phyloP scores from a whole-genome alignment of 23 tunicate species.

The Ciona savignyi region DNA sequence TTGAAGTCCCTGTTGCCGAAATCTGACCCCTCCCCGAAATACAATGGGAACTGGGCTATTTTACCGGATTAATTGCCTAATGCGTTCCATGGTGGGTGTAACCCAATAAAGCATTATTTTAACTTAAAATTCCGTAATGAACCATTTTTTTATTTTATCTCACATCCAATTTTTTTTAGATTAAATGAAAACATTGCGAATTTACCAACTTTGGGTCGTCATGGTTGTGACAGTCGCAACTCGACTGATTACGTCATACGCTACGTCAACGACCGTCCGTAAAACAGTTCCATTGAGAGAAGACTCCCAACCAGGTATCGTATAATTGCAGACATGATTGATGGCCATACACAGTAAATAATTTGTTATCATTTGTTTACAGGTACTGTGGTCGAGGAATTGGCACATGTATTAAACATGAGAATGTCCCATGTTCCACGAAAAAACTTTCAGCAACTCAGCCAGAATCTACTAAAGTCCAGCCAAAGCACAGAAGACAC shows the following conservation, averaged over 20 bases:
- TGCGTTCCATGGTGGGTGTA: no score
- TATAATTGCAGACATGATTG: no score
- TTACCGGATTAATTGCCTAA: background rate
- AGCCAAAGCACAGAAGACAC: background rate
- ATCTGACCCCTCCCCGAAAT: no score
- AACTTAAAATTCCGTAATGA: no score
- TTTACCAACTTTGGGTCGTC: background rate
- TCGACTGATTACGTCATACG: background rate
- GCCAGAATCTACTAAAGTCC: slow-evolving; percentile 32
- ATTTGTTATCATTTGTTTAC: no score
- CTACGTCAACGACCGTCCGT: background rate
- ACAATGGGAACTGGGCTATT: no score
- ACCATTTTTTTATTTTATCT: no score
- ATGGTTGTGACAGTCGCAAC: background rate
- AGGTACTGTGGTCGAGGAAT: slow-evolving; percentile 56
- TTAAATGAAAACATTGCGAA: background rate
- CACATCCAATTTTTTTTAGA: no score
- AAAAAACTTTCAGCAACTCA: slow-evolving; percentile 40
- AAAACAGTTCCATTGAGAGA: background rate
- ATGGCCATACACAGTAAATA: no score
- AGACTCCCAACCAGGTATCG: background rate
- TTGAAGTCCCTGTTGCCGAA: no score
- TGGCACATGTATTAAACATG: slow-evolving; percentile 29
- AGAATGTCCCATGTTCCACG: background rate
- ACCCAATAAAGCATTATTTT: no score